Conservation (phyloP, 2,113 vertebrate genomes). For the Epinephelus lanceolatus region DNA sequence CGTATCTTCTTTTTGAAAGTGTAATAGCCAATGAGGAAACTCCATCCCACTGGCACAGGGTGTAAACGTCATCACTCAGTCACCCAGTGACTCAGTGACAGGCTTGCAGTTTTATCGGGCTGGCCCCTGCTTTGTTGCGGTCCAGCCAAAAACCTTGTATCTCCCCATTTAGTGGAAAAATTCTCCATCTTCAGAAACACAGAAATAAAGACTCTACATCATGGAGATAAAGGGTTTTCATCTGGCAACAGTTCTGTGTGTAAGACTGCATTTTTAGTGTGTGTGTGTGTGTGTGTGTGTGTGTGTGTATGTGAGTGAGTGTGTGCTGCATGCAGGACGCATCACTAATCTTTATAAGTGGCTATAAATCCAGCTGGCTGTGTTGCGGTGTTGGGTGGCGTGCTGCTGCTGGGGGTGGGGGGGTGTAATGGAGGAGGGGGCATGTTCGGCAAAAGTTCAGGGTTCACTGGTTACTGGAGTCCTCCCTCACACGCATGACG, state of each 20-base stretch:
- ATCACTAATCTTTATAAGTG: conserved; percentile 77
- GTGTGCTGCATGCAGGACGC: conserved; percentile 54
- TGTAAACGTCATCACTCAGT: no score
- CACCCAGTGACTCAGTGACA: no score
- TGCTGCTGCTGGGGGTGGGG: conserved; percentile 11
- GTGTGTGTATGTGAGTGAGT: background rate
- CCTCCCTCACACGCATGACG: conserved; percentile 35
- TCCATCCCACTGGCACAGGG: no score
- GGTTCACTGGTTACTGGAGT: conserved; percentile 48
- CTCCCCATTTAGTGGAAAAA: background rate
- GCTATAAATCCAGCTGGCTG: conserved; percentile 70
- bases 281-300: conserved; percentile 12
- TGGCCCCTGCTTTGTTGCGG: no score
- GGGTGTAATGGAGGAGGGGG: background rate
- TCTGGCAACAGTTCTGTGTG: conserved; percentile 21
- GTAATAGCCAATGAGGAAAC: no score
- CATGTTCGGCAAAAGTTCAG: background rate
- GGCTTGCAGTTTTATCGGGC: no score
- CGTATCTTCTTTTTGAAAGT: no score
- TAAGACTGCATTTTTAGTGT: background rate
- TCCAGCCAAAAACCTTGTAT: background rate
- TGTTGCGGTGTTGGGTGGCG: conserved; percentile 26
- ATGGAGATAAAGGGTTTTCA: conserved; percentile 18
- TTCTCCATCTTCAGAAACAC: background rate
- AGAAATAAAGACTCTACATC: conserved; percentile 12